A percentile compares a stretch with the other conserved stretches of the same genome.
phyloP scores from a whole-genome alignment of 2,888 invertebrate genomes.

The Halictus quadricinctus region DNA sequence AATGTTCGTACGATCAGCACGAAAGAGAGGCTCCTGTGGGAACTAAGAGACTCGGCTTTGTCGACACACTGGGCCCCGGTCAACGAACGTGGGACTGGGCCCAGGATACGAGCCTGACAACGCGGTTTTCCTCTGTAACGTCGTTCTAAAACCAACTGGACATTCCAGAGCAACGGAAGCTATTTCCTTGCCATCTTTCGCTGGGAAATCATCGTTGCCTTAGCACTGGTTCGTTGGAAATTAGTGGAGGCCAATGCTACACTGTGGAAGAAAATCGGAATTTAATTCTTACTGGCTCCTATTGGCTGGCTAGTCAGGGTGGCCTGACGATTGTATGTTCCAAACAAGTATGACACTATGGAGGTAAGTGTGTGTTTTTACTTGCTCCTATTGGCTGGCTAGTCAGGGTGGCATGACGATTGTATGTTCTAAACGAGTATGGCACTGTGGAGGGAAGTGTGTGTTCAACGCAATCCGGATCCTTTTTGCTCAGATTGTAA shows the following conservation, averaged over 20 bases:
- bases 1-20: constrained; percentile 66
- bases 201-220: too few species aligned
- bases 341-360: neutral
- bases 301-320: neutral
- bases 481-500: constrained; percentile 11
- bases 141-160: neutral
- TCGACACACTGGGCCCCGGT: constrained; percentile 35
- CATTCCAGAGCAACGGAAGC: neutral
- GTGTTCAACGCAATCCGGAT: neutral
- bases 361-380: neutral
- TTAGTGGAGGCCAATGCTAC: too few species aligned
- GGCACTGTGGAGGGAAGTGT: neutral
- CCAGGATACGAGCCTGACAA: neutral
- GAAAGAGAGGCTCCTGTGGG: constrained; percentile 71
- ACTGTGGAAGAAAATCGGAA: too few species aligned
- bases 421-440: neutral
- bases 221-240: too few species aligned
- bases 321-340: too few species aligned
- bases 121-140: neutral
- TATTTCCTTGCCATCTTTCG: too few species aligned
- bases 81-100: constrained; percentile 29
- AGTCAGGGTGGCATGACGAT: too few species aligned
- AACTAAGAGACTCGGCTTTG: constrained; percentile 56
- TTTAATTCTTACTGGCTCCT: neutral
- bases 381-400: neutral